Evolutionary conservation across 2,113 vertebrate species (phyloP), one percentile per base, ranked within the genome.

Genomic region (Elephantulus edwardii): DNA sequence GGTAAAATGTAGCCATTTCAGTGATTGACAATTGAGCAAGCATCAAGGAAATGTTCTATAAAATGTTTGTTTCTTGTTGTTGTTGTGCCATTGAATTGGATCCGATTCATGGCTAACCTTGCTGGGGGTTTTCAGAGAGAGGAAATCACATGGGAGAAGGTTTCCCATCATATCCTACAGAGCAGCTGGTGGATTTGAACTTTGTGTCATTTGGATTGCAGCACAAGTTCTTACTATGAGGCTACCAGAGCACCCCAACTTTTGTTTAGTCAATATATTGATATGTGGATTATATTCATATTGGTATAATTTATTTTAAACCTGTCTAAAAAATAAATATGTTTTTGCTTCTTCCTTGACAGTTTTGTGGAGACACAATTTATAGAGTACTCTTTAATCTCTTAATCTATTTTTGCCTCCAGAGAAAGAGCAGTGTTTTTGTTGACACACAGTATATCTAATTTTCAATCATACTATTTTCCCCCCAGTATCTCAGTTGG

Each of bases 401-500:
- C 38, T 8, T 92, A 35, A 70, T 82, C 44, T 82, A 46, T 83
- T 85, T 94, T 91, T 94, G 79, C 46, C 52, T 90, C 52, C 48
- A 72, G 52, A 85, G 35, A 91, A 75, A 62, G 38, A 90, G n/a
- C 16, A 52, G 12, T 64, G 46, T 44, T 88, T 90, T 72, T 72
- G 46, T 80, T 94, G 86, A 86, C 76, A 93, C 54, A 54, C 56
- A 72, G 64, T 90, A 33, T 68, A 76, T 64, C n/a, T 86, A 71
- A 90, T 90, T 91, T 94, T 93, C 64, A 93, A 54, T 89, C 75
- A 79, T 80, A 85, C 90, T 90, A 83, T 95, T 90, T 94, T 44
- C 42, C n/a, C 85, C 76, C 5, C 46, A 83, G 38, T 50, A 50
- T 64, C 93, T 93, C 95, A 93, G 79, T 72, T 86, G 75, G 83